A percentile compares a stretch with the other conserved stretches of the same genome.
phyloP scores from a whole-genome alignment of 2,888 invertebrate species.

The Antheraea yamamai region DNA sequence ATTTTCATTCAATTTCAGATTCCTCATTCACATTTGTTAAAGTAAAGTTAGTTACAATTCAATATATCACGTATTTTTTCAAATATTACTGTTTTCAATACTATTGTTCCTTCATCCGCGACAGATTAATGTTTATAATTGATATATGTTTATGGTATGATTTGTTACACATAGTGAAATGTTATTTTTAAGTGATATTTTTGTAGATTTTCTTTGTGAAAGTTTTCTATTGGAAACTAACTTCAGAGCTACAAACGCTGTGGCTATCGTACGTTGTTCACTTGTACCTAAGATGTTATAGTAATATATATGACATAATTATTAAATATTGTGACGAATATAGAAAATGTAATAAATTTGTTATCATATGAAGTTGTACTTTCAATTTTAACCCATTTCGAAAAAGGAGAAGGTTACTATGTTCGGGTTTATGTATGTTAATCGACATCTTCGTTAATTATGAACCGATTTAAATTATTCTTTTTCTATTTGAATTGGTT shows the following conservation, averaged over 20 bases:
- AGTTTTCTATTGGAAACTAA: conserved; percentile 4
- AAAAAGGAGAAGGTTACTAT: too few species aligned
- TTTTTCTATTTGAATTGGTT: too few species aligned
- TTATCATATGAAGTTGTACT: conserved; percentile 5
- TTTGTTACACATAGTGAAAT: not conserved
- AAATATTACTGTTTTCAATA: not conserved
- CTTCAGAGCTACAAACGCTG: not conserved
- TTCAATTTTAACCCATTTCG: not conserved
- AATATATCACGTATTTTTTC: not conserved
- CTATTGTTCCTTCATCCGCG: not conserved
- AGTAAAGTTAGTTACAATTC: not conserved
- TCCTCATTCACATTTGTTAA: not conserved
- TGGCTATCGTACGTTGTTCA: not conserved
- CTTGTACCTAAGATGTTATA: not conserved
- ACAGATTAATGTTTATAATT: too few species aligned
- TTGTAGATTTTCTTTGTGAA: not conserved
- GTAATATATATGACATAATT: conserved; percentile 14
- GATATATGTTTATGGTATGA: too few species aligned
- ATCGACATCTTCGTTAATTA: too few species aligned
- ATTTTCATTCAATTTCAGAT: too few species aligned
- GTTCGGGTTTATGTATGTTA: too few species aligned
- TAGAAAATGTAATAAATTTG: conserved; percentile 16
- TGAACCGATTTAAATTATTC: too few species aligned
- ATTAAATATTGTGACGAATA: conserved; percentile 7
- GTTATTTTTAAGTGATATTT: not conserved